Evolutionary conservation across 2,113 vertebrate genomes (phyloP).

Genomic region (Mastomys coucha): DNA sequence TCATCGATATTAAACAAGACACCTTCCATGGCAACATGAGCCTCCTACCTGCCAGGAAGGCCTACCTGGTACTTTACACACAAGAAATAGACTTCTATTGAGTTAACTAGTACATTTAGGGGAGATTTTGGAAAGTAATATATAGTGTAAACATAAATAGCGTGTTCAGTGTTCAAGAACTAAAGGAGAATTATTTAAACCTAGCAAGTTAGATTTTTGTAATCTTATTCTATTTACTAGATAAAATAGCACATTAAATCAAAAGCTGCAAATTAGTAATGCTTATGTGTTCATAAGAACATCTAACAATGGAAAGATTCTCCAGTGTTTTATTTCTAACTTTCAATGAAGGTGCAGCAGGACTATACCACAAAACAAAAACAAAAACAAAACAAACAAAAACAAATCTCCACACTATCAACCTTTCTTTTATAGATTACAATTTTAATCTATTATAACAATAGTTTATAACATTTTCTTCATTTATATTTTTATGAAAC

Average conservation of each 20-base stretch:
- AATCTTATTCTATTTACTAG: neutral
- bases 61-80: neutral
- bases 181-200: conserved; percentile 14
- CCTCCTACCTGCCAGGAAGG: neutral
- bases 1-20: neutral
- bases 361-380: neutral
- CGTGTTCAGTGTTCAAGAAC: neutral
- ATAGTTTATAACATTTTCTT: neutral
- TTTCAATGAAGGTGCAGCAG: neutral
- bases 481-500: neutral
- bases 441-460: neutral
- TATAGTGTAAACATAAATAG: neutral
- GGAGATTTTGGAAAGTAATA: neutral
- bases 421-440: neutral
- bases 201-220: neutral
- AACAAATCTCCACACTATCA: neutral
- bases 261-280: neutral
- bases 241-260: neutral
- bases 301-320: neutral
- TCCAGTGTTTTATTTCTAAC: neutral
- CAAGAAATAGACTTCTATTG: neutral
- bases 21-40: neutral
- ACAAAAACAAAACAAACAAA: too few relatives aligned
- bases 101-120: neutral
- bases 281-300: neutral